Evolutionary conservation across 2,888 invertebrate genomes (phyloP).

Genomic region (Lamproptera curius): DNA sequence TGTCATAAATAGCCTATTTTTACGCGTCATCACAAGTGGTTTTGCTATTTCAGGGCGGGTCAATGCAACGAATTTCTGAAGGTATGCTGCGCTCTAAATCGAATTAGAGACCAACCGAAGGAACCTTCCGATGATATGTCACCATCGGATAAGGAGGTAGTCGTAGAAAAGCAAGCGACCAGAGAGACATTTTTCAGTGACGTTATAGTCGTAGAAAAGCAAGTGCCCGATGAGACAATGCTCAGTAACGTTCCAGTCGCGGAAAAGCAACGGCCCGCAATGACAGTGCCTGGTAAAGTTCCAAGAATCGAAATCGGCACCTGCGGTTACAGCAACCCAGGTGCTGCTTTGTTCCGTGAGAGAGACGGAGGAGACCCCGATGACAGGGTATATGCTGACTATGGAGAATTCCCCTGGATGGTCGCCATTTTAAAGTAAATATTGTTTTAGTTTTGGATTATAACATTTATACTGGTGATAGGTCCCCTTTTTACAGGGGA

Average conservation of each 20-base stretch:
- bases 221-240: too few relatives aligned
- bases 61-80: neutral
- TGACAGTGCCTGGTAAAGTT: too few relatives aligned
- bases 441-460: neutral
- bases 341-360: slow-evolving; percentile 77
- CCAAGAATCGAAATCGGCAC: slow-evolving; percentile 2
- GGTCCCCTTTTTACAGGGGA: too few relatives aligned
- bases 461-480: too few relatives aligned
- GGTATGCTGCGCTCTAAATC: neutral
- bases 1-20: too few relatives aligned
- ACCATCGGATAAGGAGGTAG: too few relatives aligned
- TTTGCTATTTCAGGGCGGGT: neutral
- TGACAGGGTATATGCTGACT: slow-evolving; percentile 80
- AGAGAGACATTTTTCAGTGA: too few relatives aligned
- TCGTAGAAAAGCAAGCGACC: neutral
- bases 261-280: too few relatives aligned
- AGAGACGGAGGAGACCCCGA: slow-evolving; percentile 51
- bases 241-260: too few relatives aligned
- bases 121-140: too few relatives aligned
- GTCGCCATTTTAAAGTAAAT: slow-evolving; percentile 80
- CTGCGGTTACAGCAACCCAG: slow-evolving; percentile 85
- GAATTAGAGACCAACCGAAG: neutral
- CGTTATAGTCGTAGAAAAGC: too few relatives aligned
- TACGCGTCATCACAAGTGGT: neutral
- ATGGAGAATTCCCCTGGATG: slow-evolving; percentile 92